Percentiles rank a stretch among this genome's conserved stretches.
These are phyloP conservation scores for Cataglyphis hispanica DNA, from an alignment of 1,140 invertebrate genomes.

Conservation along the genomic window DNA sequence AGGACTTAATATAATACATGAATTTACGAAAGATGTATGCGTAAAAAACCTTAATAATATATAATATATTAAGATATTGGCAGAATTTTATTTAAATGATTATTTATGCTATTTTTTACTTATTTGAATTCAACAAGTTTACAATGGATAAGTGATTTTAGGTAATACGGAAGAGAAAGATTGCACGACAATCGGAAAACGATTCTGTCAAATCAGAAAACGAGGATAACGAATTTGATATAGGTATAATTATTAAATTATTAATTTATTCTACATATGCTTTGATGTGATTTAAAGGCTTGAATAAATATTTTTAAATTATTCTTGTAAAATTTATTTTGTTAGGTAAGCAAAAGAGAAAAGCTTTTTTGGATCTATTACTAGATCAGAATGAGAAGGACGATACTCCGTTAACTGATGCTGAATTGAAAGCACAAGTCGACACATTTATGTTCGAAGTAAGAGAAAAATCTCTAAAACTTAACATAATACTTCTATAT, in stretches of 20 bases:
- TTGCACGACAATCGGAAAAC: slow-evolving; percentile 13
- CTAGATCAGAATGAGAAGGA: slow-evolving; percentile 87
- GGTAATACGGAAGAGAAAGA: slow-evolving; percentile 54
- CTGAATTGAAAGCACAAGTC: slow-evolving; percentile 91
- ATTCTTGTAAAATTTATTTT: background rate
- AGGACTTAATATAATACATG: slow-evolving; percentile 86
- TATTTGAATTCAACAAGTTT: no score
- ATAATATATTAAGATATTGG: background rate
- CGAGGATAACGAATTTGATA: slow-evolving; percentile 16
- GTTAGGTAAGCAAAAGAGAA: slow-evolving; percentile 83
- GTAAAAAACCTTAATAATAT: background rate
- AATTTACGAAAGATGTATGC: slow-evolving; percentile 87
- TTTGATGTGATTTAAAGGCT: no score
- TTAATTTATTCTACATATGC: background rate
- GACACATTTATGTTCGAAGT: slow-evolving; percentile 94
- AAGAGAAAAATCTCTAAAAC: slow-evolving; percentile 52
- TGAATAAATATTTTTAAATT: background rate
- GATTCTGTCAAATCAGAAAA: background rate
- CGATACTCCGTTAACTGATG: slow-evolving; percentile 87
- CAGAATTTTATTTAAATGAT: background rate
- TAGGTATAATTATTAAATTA: background rate
- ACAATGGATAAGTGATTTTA: background rate
- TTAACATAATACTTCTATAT: background rate
- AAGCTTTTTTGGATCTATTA: slow-evolving; percentile 91
- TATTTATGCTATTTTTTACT: background rate